Base-by-base conservation (phyloP, 2,113 vertebrate genomes). In the Coryphaenoides rupestris region DNA sequence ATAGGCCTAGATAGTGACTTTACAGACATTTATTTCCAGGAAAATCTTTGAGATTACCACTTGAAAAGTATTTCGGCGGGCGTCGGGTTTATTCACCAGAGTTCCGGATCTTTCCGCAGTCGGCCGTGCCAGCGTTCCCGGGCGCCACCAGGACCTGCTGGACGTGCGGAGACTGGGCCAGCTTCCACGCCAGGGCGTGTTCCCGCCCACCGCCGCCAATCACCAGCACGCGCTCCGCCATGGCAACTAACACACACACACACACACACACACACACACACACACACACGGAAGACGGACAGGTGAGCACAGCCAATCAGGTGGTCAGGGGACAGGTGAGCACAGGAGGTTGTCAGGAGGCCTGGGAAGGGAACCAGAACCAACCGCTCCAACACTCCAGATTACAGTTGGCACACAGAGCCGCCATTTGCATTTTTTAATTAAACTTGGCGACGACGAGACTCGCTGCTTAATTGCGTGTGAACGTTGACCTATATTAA, bases 131-230 rank as follows among this genome's bases (percentile, higher is more conserved):
- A 0, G 93, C 94, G 23, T 95, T 96, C 3, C 95, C 95, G 0
- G 94, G 94, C 2, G 93, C 91, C 3, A 95, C 93, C 62, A 95
- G 78, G 23, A 96, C 92, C 46, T 93, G 88, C 73, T 90, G 89
- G 49, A 96, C 65, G n/a, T 83, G 92, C 0, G 76, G 69, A 0
- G 94, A 95, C 83, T 93, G 93, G 7, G 93, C 91, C 69, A 96
- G 79, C 69, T 94, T 96, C 95, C 94, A 94, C 24, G 96, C 95
- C 79, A 99, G 81, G 0, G 91, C 81, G 2, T 98, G 95, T 47
- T 99, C 97, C 55, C 95, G 91, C 4, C 93, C 96, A 0, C 96
- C 95, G 0, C 79, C 79, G 58, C 96, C 96, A 4, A 99, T 86
- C 33, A 99, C 90, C 83, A 99, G 91, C 61, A 98, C 91, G 1